phyloP scores from a whole-genome alignment of 2,888 invertebrate genomes.

The Tachina fera region DNA sequence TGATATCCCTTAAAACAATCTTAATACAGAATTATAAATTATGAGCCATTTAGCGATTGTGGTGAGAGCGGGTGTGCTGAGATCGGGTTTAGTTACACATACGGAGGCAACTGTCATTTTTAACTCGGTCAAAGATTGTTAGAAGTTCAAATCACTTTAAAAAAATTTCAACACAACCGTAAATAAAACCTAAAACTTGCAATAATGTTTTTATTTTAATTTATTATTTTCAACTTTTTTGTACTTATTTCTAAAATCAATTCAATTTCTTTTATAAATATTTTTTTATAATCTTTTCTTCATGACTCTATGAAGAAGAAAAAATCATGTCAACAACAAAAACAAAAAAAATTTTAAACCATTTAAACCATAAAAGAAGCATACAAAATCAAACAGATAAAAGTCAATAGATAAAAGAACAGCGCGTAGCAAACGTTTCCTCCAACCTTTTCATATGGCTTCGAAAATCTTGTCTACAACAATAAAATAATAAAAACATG shows the following conservation, averaged over 20 bases:
- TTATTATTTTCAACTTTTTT: too few species aligned
- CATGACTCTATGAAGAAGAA: neutral
- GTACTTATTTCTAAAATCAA: too few species aligned
- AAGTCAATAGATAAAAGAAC: constrained; percentile 29
- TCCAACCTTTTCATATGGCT: constrained; percentile 31
- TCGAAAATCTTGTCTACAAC: constrained; percentile 29
- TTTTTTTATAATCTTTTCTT: neutral
- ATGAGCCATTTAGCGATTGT: constrained; percentile 27
- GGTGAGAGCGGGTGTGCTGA: neutral
- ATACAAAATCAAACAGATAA: constrained; percentile 38
- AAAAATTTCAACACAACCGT: too few species aligned
- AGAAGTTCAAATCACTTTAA: too few species aligned
- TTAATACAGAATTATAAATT: constrained; percentile 39
- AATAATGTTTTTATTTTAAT: too few species aligned
- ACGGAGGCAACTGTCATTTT: too few species aligned
- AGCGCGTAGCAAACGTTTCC: constrained; percentile 40
- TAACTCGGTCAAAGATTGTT: too few species aligned
- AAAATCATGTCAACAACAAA: neutral
- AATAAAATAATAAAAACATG: constrained; percentile 19
- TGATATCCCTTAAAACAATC: neutral
- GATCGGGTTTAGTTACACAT: too few species aligned
- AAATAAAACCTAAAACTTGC: too few species aligned
- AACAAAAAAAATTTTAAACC: constrained; percentile 29
- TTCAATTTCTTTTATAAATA: too few species aligned
- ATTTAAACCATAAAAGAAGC: constrained; percentile 55